Evolutionary conservation across 2,888 invertebrate species (phyloP), one percentile per base, ranked within the genome.

Genomic region (Stratiomys singularior): DNA sequence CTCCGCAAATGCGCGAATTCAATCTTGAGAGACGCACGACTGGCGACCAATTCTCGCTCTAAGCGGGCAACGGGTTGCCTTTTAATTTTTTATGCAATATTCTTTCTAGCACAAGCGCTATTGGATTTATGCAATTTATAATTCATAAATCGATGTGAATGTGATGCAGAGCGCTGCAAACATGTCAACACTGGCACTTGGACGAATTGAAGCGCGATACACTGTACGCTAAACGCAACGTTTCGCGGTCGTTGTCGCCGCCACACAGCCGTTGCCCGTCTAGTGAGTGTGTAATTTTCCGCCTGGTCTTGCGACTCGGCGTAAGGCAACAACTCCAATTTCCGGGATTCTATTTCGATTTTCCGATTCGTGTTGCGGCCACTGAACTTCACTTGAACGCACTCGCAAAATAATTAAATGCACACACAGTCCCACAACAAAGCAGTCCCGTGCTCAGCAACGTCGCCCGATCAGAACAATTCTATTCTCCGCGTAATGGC

Each of bases 271-370:
- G 37, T 37, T 37, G 37, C 9, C 37, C 9, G 37, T 37, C 37
- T 37, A 37, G 37, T 37, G 37, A 37, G 15, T 52, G 52, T 9
- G 52, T 13, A 52, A 52, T 52, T 52, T 52, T 18, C 18, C n/a
- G 52, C 52, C 52, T 18, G 52, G 18, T 37, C 52, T 52, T 52
- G 15, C 4, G 52, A 9, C 18, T 52, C 52, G 52, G n/a, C 15
- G n/a, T 4, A 52, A 52, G 15, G 52, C 15, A 52, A 52, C 3
- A 13, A 52, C 18, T 60, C 21, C 25, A 25, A 46, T 46, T 69
- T 11, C 30, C 69, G 69, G 46, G 25, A 13, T 46, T 46, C 69
- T 69, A 66, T 66, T 66, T 46, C 69, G 46, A 18, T 18, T 64
- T 27, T 23, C 13, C 37, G 21, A 66, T 66, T 66, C n/a, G 27